phyloP scores from a whole-genome alignment of 2,888 invertebrate species.

The Drosophila borealis region DNA sequence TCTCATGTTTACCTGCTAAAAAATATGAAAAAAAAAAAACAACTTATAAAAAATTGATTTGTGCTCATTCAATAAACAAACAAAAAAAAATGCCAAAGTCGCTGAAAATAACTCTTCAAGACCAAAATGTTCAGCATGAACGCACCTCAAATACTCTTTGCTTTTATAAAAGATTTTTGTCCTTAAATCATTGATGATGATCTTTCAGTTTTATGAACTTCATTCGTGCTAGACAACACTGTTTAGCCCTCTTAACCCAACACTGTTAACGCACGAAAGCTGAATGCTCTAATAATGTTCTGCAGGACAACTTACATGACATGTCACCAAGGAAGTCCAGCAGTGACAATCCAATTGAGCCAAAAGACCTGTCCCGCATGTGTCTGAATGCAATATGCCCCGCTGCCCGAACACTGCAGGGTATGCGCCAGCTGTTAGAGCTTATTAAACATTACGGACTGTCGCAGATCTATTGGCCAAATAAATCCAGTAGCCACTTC shows the following conservation, averaged over 20 bases:
- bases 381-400: background rate
- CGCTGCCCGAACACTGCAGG: background rate
- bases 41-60: slow-evolving; percentile 30
- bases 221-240: too few species aligned
- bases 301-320: too few species aligned
- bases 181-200: too few species aligned
- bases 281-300: too few species aligned
- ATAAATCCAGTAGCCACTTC: slow-evolving; percentile 4
- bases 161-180: background rate
- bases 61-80: slow-evolving; percentile 34
- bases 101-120: slow-evolving; percentile 10
- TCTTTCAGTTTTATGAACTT: too few species aligned
- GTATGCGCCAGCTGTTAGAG: slow-evolving; percentile 3
- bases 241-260: too few species aligned
- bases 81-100: slow-evolving; percentile 30
- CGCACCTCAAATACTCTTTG: slow-evolving; percentile 24
- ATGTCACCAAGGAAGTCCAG: too few species aligned
- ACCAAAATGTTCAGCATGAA: background rate
- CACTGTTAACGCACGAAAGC: too few species aligned
- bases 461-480: background rate
- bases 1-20: slow-evolving; percentile 18
- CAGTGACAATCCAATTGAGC: too few species aligned
- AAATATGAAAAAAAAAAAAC: slow-evolving; percentile 1
- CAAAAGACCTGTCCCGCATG: too few species aligned
- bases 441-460: slow-evolving; percentile 1